A percentile compares a stretch with the other conserved stretches of the same genome.
Conservation (phyloP, 2,888 invertebrate genomes). For the Zaprionus bogoriensis region DNA sequence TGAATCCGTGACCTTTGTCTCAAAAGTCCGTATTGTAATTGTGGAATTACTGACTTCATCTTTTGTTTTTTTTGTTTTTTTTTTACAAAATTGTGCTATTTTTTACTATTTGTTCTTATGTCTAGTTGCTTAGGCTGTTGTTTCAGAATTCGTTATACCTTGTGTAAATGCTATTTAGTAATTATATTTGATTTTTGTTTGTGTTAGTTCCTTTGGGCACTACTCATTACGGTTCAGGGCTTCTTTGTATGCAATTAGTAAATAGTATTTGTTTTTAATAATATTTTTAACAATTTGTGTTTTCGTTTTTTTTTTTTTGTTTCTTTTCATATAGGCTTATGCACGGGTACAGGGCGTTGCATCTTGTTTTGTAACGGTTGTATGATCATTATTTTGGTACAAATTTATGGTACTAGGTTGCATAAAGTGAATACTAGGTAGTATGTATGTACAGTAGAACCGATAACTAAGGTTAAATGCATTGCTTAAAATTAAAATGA, state of each 20-base stretch:
- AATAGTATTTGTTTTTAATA: conserved; percentile 59
- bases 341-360: conserved; percentile 77
- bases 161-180: conserved; percentile 67
- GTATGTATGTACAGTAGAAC: conserved; percentile 35
- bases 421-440: conserved; percentile 27
- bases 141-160: conserved; percentile 67
- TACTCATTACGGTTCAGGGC: conserved; percentile 76
- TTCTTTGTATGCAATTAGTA: conserved; percentile 56
- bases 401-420: conserved; percentile 76
- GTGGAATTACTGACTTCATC: too few species aligned
- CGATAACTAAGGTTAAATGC: not conserved
- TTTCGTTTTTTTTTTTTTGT: conserved; percentile 10
- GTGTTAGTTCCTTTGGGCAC: conserved; percentile 66
- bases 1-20: conserved; percentile 20
- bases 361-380: conserved; percentile 35
- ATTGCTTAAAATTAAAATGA: too few species aligned
- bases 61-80: conserved; percentile 27
- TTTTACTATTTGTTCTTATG: conserved; percentile 61
- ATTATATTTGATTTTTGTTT: conserved; percentile 21
- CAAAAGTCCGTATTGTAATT: conserved; percentile 16
- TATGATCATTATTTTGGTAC: conserved; percentile 58
- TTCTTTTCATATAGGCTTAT: conserved; percentile 68
- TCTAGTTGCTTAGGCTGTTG: conserved; percentile 61
- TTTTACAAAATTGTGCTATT: conserved; percentile 66
- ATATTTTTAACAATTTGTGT: conserved; percentile 52